phyloP scores from a whole-genome alignment of 2,113 vertebrate genomes.

The Lepus timidus region DNA sequence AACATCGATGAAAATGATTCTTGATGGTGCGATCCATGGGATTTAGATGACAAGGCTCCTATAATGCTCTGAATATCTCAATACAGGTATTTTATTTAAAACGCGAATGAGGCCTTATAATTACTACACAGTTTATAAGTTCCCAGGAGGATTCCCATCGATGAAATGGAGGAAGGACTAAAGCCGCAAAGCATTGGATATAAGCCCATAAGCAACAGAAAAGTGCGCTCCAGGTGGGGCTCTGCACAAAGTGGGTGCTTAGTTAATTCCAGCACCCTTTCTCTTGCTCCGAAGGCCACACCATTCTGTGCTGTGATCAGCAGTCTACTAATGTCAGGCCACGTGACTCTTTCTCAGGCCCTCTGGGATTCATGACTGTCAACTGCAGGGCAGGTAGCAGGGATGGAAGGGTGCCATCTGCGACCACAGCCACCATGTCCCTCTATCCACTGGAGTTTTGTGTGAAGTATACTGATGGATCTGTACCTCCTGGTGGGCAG shows the following conservation, averaged over 20 bases:
- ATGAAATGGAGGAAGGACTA: background rate
- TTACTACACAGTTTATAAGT: background rate
- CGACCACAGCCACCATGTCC: background rate
- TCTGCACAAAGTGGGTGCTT: background rate
- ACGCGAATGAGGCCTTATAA: background rate
- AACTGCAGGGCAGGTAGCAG: background rate
- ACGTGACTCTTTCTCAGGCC: background rate
- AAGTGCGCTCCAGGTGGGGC: too few species aligned
- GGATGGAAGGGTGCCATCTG: background rate
- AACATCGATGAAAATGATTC: accelerated
- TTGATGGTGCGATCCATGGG: too few species aligned
- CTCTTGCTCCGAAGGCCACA: background rate
- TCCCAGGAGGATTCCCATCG: background rate
- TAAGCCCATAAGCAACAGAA: too few species aligned
- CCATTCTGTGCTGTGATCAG: background rate
- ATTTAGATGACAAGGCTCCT: background rate
- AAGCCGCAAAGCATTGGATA: background rate
- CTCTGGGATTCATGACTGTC: background rate
- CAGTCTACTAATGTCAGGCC: background rate
- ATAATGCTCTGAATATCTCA: background rate
- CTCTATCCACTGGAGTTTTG: background rate
- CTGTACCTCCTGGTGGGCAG: background rate
- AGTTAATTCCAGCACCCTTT: background rate
- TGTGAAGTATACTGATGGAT: background rate
- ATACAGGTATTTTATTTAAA: background rate